These are phyloP conservation scores for Chaetodon auriga DNA, from an alignment of 2,113 vertebrate genomes.

Conservation along the genomic window DNA sequence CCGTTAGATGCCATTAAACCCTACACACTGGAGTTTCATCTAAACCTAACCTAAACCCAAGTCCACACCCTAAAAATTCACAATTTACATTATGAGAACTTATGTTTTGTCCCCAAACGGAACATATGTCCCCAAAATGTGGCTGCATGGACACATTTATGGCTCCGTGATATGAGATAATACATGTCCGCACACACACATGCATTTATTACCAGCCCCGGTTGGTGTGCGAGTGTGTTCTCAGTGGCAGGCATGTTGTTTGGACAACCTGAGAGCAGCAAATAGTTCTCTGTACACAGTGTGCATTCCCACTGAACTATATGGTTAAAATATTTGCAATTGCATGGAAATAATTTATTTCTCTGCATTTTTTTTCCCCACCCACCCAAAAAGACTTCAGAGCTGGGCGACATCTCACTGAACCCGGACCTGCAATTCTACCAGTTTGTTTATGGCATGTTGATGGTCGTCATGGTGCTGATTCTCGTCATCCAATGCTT, in stretches of 20 bases:
- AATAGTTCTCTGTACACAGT: neutral
- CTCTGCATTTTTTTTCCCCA: conserved; percentile 11
- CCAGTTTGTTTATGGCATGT: conserved; percentile 78
- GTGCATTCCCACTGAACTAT: neutral
- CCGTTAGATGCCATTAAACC: too few relatives aligned
- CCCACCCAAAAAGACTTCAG: too few relatives aligned
- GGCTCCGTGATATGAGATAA: too few relatives aligned
- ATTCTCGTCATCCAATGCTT: conserved; percentile 78
- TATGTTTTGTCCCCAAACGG: too few relatives aligned
- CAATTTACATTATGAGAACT: too few relatives aligned
- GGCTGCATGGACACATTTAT: too few relatives aligned
- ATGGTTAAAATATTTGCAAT: neutral
- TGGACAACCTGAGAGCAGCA: neutral
- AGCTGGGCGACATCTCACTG: conserved; percentile 58
- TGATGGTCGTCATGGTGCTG: conserved; percentile 61
- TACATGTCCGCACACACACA: neutral
- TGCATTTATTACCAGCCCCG: neutral
- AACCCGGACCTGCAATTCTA: conserved; percentile 79
- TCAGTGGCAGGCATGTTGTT: neutral
- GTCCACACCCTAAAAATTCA: too few relatives aligned
- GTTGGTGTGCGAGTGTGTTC: neutral
- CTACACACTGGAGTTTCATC: too few relatives aligned
- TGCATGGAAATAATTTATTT: neutral
- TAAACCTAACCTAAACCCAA: too few relatives aligned
- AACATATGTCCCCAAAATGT: too few relatives aligned